Base-by-base conservation (phyloP, 2,797 vertebrate genomes). In the Propithecus deckenii region DNA sequence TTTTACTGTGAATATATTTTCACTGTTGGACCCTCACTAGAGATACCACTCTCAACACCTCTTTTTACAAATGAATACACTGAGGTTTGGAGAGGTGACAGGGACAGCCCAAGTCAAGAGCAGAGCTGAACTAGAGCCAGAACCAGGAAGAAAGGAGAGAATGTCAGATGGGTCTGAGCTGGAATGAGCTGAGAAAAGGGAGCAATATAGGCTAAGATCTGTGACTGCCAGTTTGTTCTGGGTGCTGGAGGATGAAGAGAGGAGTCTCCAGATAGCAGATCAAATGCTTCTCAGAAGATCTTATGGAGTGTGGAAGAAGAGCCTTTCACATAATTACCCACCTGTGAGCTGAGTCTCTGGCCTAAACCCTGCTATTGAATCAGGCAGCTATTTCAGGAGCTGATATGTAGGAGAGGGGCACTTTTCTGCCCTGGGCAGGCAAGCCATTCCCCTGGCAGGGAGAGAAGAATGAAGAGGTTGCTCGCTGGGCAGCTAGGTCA, bases 351-450 rank as follows among this genome's bases (percentile, higher is more conserved):
- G 22, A 38, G 25, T 63, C 32, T 84, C n/a, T 63, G 74, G 22
- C 61, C 41, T 80, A 11, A 67, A 32, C 72, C 25, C 65, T 18
- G 8, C n/a, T 78, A 2, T 57, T 91, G 83, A 89, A 72, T 50
- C 67, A 52, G 78, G 79, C 63, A 50, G 50, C 94, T 96, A 28
- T 87, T 89, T 91, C 71, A n/a, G 79, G 93, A 80, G 4, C 67
- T 57, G 38, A 52, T 7, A 0, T 1, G 30, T n/a, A 71, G 35
- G 11, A 20, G 7, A n/a, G 41, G 25, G 74, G 11, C 18, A 12
- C 46, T 86, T 48, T 50, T 92, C 41, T 80, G 63, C 52, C 86
- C 30, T 13, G 48, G 63, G 2, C 71, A 65, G 52, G 38, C 0
- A 2, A 61, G 80, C n/a, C 67, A 22, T 61, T 90, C 80, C 43